Evolutionary conservation across 2,888 invertebrate genomes (phyloP).

Genomic region (Oscheius sp.): DNA sequence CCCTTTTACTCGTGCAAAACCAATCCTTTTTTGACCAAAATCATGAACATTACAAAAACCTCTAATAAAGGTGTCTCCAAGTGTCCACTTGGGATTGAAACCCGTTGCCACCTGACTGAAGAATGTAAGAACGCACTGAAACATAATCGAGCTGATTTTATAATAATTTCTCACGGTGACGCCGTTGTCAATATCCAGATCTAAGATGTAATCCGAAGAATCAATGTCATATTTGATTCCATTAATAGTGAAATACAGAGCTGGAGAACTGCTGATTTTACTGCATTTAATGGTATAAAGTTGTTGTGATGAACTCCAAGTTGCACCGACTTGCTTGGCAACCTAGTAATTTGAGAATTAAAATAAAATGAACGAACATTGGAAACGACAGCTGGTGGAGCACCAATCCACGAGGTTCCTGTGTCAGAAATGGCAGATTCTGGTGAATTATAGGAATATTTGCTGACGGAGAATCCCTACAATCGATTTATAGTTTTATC

Average conservation of each 20-base stretch:
- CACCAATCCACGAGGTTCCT: slow-evolving; percentile 60
- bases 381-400: slow-evolving; percentile 38
- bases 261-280: slow-evolving; percentile 37
- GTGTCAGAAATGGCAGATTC: slow-evolving; percentile 60
- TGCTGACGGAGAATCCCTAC: slow-evolving; percentile 48
- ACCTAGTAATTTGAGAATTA: slow-evolving; percentile 18
- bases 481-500: background rate
- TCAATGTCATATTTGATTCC: slow-evolving; percentile 51
- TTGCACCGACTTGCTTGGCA: slow-evolving; percentile 46
- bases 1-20: slow-evolving; percentile 34
- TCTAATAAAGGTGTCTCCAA: slow-evolving; percentile 54
- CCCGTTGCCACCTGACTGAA: slow-evolving; percentile 32
- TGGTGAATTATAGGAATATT: slow-evolving; percentile 34
- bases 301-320: slow-evolving; percentile 41
- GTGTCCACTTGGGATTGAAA: slow-evolving; percentile 44
- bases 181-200: slow-evolving; percentile 46
- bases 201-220: slow-evolving; percentile 59
- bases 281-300: slow-evolving; percentile 56
- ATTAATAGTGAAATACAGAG: slow-evolving; percentile 56
- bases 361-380: background rate
- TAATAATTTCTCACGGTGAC: background rate
- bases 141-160: background rate
- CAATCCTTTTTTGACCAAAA: slow-evolving; percentile 35
- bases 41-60: slow-evolving; percentile 46
- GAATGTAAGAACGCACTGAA: slow-evolving; percentile 42